A percentile compares a stretch with the other conserved stretches of the same genome.
phyloP scores from a whole-genome alignment of 2,113 vertebrate genomes.

The Percopsis transmontana region DNA sequence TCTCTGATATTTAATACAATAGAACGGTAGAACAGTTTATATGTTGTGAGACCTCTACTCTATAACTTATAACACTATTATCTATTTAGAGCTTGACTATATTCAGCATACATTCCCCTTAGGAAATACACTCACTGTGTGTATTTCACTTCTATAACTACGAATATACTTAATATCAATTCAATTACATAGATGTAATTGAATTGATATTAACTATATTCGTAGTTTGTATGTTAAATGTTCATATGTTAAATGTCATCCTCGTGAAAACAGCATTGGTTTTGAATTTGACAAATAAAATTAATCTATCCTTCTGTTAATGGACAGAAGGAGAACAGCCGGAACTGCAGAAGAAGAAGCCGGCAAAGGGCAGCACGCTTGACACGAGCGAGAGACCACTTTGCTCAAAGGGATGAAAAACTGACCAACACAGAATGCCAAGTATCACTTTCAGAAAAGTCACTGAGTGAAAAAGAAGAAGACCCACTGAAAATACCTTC shows the following conservation, averaged over 20 bases:
- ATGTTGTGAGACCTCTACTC: too few species aligned
- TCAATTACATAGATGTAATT: too few species aligned
- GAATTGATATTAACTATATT: too few species aligned
- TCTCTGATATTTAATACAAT: too few species aligned
- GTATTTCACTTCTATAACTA: too few species aligned
- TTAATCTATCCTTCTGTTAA: conserved; percentile 34
- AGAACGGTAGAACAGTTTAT: too few species aligned
- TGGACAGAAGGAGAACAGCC: conserved; percentile 63
- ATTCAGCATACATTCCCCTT: too few species aligned
- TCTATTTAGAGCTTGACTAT: too few species aligned
- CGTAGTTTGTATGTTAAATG: too few species aligned
- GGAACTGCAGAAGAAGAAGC: conserved; percentile 48
- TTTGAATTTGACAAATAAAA: conserved; percentile 11
- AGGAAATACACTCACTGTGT: too few species aligned
- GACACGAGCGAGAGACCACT: conserved; percentile 60
- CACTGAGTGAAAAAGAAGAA: conserved; percentile 14
- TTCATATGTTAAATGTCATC: conserved; percentile 15
- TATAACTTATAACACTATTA: too few species aligned
- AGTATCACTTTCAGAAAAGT: conserved; percentile 12
- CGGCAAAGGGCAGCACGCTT: conserved; percentile 60
- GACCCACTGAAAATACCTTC: background rate
- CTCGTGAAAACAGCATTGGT: conserved; percentile 8
- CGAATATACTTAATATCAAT: too few species aligned
- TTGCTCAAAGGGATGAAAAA: conserved; percentile 41
- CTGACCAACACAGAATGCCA: conserved; percentile 15